Evolutionary conservation across 2,113 vertebrate species (phyloP).

Genomic region (Mobula hypostoma): DNA sequence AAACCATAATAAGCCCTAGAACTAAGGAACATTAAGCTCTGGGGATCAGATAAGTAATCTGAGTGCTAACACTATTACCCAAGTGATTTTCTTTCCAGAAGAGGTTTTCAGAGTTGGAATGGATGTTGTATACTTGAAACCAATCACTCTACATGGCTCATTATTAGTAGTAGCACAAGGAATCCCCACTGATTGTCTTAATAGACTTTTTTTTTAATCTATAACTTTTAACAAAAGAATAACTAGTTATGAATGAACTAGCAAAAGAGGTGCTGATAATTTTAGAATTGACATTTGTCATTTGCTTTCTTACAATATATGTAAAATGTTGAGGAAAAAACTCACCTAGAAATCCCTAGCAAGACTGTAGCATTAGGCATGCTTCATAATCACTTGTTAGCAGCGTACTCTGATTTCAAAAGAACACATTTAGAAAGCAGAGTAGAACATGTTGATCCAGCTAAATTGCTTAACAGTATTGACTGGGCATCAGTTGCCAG

Average conservation of each 20-base stretch:
- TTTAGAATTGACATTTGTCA: background rate
- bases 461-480: no score
- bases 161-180: background rate
- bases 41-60: background rate
- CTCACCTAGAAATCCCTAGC: no score
- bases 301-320: no score
- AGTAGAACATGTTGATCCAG: no score
- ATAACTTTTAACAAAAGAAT: background rate
- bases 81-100: background rate
- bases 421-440: no score
- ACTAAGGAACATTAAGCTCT: background rate
- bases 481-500: no score
- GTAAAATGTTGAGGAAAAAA: no score
- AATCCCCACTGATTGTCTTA: background rate
- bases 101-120: background rate
- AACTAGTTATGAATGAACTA: background rate
- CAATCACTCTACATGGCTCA: background rate
- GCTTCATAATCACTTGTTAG: no score
- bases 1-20: background rate
- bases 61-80: background rate
- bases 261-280: background rate
- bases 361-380: no score
- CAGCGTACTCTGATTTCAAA: no score
- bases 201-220: background rate
- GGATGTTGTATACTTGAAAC: background rate